These are phyloP conservation scores for Telmatochromis brichardi DNA, from an alignment of 2,113 vertebrate genomes.

Conservation along the genomic window DNA sequence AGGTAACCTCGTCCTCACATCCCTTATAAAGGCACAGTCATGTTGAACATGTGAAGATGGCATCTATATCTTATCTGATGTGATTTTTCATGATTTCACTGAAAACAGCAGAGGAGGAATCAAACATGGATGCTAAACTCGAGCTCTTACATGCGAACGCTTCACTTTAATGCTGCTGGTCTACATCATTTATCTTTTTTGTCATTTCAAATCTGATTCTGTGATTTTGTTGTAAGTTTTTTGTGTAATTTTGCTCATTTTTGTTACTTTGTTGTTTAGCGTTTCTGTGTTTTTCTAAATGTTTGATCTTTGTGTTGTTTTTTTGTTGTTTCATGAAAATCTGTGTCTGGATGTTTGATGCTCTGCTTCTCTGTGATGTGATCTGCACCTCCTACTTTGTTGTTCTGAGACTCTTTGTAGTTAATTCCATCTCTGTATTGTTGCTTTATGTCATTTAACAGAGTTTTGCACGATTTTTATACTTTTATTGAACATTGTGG, in stretches of 20 bases:
- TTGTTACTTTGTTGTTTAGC: neutral
- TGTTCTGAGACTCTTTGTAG: neutral
- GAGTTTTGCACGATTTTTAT: fast-evolving
- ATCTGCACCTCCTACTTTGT: neutral
- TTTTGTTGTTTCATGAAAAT: neutral
- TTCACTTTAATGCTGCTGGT: neutral
- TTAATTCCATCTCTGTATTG: neutral
- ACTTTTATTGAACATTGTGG: neutral
- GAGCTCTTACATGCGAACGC: fast-evolving
- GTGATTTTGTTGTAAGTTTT: neutral
- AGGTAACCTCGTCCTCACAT: fast-evolving
- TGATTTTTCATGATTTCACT: neutral
- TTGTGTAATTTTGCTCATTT: neutral
- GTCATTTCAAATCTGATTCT: neutral
- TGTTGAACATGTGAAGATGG: neutral
- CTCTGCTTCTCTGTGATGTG: neutral
- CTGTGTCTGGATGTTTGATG: neutral
- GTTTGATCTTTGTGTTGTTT: neutral
- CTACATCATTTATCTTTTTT: neutral
- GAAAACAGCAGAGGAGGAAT: neutral
- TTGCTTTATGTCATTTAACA: neutral
- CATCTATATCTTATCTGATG: fast-evolving
- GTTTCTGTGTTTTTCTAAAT: neutral
- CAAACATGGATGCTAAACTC: fast-evolving
- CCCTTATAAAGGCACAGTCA: neutral